Percentiles rank a stretch among this genome's conserved stretches.
phyloP scores from a whole-genome alignment of 2,113 vertebrate species.

The Pygathrix nemaeus region DNA sequence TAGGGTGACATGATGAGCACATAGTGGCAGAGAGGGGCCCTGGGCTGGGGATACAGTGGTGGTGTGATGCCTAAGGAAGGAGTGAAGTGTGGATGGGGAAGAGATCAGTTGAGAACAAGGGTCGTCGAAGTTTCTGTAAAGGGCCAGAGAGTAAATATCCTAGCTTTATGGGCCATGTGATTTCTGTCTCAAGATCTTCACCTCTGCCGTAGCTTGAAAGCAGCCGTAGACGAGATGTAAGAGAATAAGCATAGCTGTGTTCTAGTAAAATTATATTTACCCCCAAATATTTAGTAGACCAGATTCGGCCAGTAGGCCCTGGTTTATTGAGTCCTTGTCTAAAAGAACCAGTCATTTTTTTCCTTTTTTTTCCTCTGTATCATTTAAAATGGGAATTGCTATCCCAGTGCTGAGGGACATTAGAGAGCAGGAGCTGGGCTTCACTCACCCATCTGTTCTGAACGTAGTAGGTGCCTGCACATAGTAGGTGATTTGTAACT shows the following conservation, averaged over 20 bases:
- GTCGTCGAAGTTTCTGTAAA: fast-evolving
- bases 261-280: fast-evolving
- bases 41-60: fast-evolving
- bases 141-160: not conserved
- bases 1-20: not conserved
- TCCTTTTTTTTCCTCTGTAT: not conserved
- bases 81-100: fast-evolving
- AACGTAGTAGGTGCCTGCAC: too few species aligned
- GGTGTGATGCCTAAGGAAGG: not conserved
- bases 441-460: fast-evolving
- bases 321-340: not conserved
- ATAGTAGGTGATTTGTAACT: too few species aligned
- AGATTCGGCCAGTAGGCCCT: fast-evolving
- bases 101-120: not conserved
- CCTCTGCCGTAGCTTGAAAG: fast-evolving
- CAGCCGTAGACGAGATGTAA: not conserved
- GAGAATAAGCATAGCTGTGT: too few species aligned
- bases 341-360: not conserved
- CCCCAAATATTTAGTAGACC: not conserved
- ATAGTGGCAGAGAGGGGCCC: fast-evolving
- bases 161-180: fast-evolving
- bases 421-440: not conserved
- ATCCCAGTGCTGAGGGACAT: fast-evolving
- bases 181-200: not conserved
- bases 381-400: not conserved